Base-by-base conservation (phyloP, 37 sponge, comb jelly and placozoan genomes). In the Agelas oroides region DNA sequence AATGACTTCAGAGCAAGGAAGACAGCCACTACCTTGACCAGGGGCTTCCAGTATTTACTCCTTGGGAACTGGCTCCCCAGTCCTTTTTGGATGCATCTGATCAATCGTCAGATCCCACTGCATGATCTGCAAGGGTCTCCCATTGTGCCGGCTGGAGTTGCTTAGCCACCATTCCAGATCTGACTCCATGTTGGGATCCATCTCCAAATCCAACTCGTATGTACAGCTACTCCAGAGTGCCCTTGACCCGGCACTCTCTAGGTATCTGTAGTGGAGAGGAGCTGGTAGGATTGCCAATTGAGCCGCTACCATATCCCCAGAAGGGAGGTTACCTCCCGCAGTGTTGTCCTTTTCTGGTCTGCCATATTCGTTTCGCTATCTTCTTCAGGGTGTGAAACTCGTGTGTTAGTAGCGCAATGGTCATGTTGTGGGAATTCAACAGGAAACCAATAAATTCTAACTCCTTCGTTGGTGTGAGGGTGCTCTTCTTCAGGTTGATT, bases 1-100 rank as follows among this genome's bases (percentile, higher is more conserved):
- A 75, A 74, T 41, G 84, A 60, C 53, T 75, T 84, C 76, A 84
- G 74, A 24, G 83, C 74, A 14, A 82, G 74, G 39, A 71, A 70
- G 39, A 74, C 83, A 18, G 83, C 83, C n/a, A n/a, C n/a, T n/a
- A n/a, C n/a, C n/a, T n/a, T 59, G 84, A 34, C 84, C 84, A 83
- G 19, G 41, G 65, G 62, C 74, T 65, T 38, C 75, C 75, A 27
- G 85, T 62, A 38, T 24, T 53, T 19, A 19, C 18, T 2, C 54
- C 67, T 37, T 64, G 59, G 40, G 30, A 84, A 35, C 52, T 23
- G 13, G 78, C 86, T 58, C 86, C 86, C 86, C 77, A 85, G 0
- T 72, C 78, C 60, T 21, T 23, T 17, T 58, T 24, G 19, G 78
- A 85, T 17, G 86, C 86, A 85, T 85, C 61, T 15, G 86, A 78